These are phyloP conservation scores for Leptinotarsa lineolata DNA, from an alignment of 1,140 invertebrate genomes.

Conservation along the genomic window DNA sequence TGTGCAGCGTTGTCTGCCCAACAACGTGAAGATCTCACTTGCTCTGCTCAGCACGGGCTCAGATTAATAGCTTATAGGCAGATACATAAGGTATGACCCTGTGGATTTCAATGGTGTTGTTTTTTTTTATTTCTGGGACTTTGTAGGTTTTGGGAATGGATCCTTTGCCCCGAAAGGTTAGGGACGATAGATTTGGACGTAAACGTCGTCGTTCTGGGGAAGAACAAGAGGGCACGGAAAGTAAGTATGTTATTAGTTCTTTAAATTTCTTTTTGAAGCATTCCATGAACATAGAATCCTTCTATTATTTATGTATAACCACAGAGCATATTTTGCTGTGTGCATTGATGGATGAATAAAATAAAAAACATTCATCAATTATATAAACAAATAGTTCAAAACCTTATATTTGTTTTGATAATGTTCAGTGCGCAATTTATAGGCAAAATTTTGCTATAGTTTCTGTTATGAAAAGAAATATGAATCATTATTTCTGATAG, in stretches of 20 bases:
- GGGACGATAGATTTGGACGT: slow-evolving; percentile 55
- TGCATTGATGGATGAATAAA: too few species aligned
- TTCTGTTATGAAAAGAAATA: too few species aligned
- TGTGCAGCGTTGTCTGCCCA: slow-evolving; percentile 81
- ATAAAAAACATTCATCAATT: too few species aligned
- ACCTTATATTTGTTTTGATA: too few species aligned
- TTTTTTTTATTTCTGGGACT: not conserved
- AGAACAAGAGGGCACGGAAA: slow-evolving; percentile 58
- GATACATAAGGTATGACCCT: slow-evolving; percentile 80
- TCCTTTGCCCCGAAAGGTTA: slow-evolving; percentile 56
- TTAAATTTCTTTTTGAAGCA: too few species aligned
- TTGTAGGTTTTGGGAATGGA: slow-evolving; percentile 72
- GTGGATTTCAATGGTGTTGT: not conserved
- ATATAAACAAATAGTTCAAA: too few species aligned
- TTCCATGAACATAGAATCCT: too few species aligned
- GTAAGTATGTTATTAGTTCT: not conserved
- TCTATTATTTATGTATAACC: too few species aligned
- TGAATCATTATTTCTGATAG: too few species aligned
- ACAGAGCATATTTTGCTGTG: too few species aligned
- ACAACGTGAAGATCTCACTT: slow-evolving; percentile 94
- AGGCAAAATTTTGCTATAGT: too few species aligned
- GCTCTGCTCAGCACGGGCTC: slow-evolving; percentile 90
- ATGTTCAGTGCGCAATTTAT: too few species aligned
- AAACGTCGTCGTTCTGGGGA: slow-evolving; percentile 60
- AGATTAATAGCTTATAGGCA: slow-evolving; percentile 94